Conservation (phyloP, 2,797 vertebrate genomes). For the Pangasius sanitwongsei region DNA sequence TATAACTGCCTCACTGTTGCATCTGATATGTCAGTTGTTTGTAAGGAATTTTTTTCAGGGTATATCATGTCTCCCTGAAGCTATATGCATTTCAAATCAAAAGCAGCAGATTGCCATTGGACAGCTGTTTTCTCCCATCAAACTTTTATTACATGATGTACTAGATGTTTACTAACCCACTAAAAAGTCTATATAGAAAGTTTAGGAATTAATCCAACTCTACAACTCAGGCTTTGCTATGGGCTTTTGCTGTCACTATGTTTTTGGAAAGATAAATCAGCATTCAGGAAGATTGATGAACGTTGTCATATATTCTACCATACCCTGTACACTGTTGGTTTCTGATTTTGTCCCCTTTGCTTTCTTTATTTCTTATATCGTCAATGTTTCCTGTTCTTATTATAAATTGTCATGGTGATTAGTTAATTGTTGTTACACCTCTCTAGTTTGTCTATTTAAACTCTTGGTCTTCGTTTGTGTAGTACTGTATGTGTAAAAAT, state of each 20-base stretch:
- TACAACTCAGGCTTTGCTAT: constrained; percentile 13
- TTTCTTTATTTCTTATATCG: not conserved
- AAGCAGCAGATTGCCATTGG: constrained; percentile 50
- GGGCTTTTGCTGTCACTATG: constrained; percentile 39
- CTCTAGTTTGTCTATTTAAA: not conserved
- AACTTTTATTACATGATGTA: constrained; percentile 27
- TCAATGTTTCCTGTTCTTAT: not conserved
- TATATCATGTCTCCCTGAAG: constrained; percentile 51
- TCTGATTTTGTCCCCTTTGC: not conserved
- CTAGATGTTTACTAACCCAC: not conserved
- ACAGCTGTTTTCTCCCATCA: constrained; percentile 56
- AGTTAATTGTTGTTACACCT: not conserved
- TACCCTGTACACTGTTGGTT: not conserved
- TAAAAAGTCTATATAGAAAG: constrained; percentile 9
- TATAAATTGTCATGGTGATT: constrained; percentile 6
- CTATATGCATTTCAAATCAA: constrained; percentile 54
- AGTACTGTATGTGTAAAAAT: not conserved
- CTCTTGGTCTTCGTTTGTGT: not conserved
- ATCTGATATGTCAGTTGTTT: constrained; percentile 37
- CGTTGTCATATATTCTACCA: not conserved
- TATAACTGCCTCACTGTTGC: constrained; percentile 27
- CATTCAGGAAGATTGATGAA: constrained; percentile 49
- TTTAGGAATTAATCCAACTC: constrained; percentile 4
- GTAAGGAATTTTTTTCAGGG: constrained; percentile 49
- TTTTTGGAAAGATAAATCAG: constrained; percentile 48